Base-by-base conservation (phyloP, 2,797 vertebrate species). In the Pseudotriccus pelzelni region DNA sequence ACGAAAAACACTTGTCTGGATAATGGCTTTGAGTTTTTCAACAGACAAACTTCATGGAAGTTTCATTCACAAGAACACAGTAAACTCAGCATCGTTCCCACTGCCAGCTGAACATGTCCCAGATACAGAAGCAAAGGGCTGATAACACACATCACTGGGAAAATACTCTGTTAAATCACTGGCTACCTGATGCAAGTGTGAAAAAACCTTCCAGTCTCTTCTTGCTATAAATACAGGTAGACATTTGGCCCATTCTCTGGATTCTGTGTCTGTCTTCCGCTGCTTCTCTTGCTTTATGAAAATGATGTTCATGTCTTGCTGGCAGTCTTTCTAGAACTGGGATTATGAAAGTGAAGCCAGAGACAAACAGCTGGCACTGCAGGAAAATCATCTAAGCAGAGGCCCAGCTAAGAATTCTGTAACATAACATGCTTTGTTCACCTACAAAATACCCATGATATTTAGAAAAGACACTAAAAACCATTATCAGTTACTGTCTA, bases 301-400 rank as follows among this genome's bases (percentile, higher is more conserved):
- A 75, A 14, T 21, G 58, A 72, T 72, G 64, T 8, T 56, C n/a
- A 1, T 30, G 44, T 30, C 76, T 12, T 30, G 28, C 53, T 76
- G 44, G 19, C 58, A 87, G 6, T 53, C 55, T 81, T 77, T 24
- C 20, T 3, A 77, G 44, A 52, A 62, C 46, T 4, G 22, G 2
- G 27, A 49, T 18, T 41, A 52, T 49, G 60, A 18, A 81, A 85
- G 53, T 20, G 41, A 78, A 94, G 78, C 24, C 41, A 41, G 50
- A 69, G 36, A 43, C 70, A 80, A 79, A 19, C 56, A 89, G 74
- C 30, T 76, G 75, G 47, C 59, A 85, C 10, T 73, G 55, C 59
- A 87, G 24, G 28, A 56, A 91, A 81, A 37, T 23, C 14, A 60
- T 20, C 34, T 56, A 64, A 91, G 83, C 68, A 94, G 47, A 79